Percentiles rank a stretch among this genome's conserved stretches.
Conservation (phyloP, 2,888 invertebrate genomes). For the Asteroscopus sphinx region DNA sequence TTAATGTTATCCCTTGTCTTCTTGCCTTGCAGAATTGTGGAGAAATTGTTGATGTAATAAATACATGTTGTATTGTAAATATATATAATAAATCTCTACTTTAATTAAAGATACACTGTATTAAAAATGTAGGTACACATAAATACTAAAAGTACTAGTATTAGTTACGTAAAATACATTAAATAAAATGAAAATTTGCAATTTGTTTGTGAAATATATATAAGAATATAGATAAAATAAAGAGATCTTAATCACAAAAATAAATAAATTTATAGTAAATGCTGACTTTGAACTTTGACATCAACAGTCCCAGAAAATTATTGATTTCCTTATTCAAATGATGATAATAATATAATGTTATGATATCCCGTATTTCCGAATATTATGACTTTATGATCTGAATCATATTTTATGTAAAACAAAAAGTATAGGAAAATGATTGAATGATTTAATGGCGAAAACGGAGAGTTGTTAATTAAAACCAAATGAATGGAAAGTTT, state of each 20-base stretch:
- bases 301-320: slow-evolving; percentile 16
- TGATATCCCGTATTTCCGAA: slow-evolving; percentile 4
- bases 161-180: slow-evolving; percentile 11
- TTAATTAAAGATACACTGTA: slow-evolving; percentile 28
- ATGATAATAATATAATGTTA: slow-evolving; percentile 17
- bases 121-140: slow-evolving; percentile 24
- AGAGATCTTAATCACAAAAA: background rate
- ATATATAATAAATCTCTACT: slow-evolving; percentile 52
- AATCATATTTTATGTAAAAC: slow-evolving; percentile 4
- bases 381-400: background rate
- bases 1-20: slow-evolving; percentile 55
- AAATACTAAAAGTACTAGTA: slow-evolving; percentile 18
- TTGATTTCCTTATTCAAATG: slow-evolving; percentile 1
- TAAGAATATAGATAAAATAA: background rate
- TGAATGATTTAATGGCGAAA: slow-evolving; percentile 30
- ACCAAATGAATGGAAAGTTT: slow-evolving; percentile 32
- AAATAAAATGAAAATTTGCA: background rate
- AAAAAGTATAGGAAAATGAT: slow-evolving; percentile 14
- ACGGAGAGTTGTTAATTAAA: slow-evolving; percentile 22
- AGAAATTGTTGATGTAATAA: slow-evolving; percentile 68
- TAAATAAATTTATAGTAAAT: slow-evolving; percentile 17
- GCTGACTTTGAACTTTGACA: slow-evolving; percentile 45
- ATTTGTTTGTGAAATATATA: slow-evolving; percentile 1
- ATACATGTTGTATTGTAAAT: slow-evolving; percentile 57
- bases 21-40: slow-evolving; percentile 61